A percentile compares a stretch with the other conserved stretches of the same genome.
phyloP scores from a whole-genome alignment of 1,140 invertebrate species.

The Bombus cullumanus region DNA sequence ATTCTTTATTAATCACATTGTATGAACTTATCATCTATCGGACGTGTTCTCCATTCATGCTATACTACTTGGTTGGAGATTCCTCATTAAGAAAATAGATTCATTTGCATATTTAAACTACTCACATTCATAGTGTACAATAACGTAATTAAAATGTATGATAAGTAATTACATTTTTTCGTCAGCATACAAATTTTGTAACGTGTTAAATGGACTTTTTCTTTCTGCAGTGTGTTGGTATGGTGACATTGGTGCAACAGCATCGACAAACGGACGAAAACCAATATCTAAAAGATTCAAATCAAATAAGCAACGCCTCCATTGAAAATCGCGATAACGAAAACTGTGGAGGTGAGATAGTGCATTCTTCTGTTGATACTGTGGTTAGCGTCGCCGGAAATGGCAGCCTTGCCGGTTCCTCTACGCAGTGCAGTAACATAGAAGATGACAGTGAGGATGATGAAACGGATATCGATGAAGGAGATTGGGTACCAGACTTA shows the following conservation, averaged over 20 bases:
- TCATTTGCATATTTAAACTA: neutral
- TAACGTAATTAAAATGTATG: too few relatives aligned
- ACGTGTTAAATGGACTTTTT: neutral
- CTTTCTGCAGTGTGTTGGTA: slow-evolving; percentile 40
- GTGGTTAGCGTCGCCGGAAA: slow-evolving; percentile 13
- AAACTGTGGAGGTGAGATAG: neutral
- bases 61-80: neutral
- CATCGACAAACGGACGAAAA: slow-evolving; percentile 46
- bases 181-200: neutral
- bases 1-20: neutral
- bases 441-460: slow-evolving; percentile 60
- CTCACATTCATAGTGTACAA: neutral
- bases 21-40: neutral
- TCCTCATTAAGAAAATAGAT: neutral
- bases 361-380: neutral
- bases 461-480: slow-evolving; percentile 60
- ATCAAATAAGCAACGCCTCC: neutral
- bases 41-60: neutral
- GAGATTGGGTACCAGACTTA: slow-evolving; percentile 63
- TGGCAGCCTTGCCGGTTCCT: slow-evolving; percentile 44
- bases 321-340: neutral
- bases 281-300: slow-evolving; percentile 47
- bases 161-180: too few relatives aligned
- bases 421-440: slow-evolving; percentile 67
- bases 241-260: slow-evolving; percentile 66